Conservation (phyloP, 2,888 invertebrate genomes). For the Tortricodes alternella region DNA sequence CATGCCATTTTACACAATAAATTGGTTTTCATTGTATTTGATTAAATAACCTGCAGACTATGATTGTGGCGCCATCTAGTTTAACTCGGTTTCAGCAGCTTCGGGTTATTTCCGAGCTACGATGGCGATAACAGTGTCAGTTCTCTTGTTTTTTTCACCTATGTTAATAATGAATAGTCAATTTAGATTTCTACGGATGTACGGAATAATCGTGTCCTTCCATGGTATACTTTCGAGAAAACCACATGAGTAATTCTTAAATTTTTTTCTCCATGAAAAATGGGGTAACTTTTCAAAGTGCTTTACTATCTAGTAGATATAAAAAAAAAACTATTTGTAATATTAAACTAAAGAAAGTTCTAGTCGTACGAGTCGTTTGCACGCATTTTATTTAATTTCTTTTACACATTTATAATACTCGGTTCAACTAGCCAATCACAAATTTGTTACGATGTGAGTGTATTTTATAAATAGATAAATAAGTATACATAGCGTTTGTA, state of each 20-base stretch:
- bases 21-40: no score
- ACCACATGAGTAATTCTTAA: conserved; percentile 27
- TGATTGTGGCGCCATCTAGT: no score
- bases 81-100: no score
- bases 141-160: no score
- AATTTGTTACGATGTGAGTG: conserved; percentile 72
- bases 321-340: conserved; percentile 75
- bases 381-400: conserved; percentile 49
- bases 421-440: conserved; percentile 54
- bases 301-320: conserved; percentile 82
- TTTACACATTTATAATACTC: conserved; percentile 29
- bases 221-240: conserved; percentile 28
- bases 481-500: conserved; percentile 78
- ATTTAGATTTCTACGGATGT: conserved; percentile 61
- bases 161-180: conserved; percentile 60
- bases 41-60: no score
- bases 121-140: no score
- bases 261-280: conserved; percentile 54
- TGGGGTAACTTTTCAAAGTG: conserved; percentile 80
- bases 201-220: conserved; percentile 30
- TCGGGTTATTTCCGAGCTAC: no score
- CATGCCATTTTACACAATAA: no score
- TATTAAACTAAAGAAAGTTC: conserved; percentile 70
- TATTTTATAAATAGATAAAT: conserved; percentile 69
- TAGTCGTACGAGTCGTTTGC: conserved; percentile 75